These are phyloP conservation scores for Emys orbicularis DNA, from an alignment of 2,797 vertebrate species.

Conservation along the genomic window DNA sequence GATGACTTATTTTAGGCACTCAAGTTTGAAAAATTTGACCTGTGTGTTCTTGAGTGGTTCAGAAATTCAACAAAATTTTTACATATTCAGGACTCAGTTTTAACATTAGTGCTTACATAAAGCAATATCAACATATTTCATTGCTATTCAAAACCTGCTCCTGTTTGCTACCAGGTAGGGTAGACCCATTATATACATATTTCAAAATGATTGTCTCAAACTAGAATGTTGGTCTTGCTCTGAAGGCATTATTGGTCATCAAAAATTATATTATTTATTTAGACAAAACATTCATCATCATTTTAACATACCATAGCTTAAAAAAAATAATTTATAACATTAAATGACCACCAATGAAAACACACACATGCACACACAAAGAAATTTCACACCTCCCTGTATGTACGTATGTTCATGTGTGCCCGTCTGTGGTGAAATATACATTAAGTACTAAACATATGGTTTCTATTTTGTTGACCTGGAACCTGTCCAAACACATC, in stretches of 20 bases:
- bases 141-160: not conserved
- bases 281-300: not conserved
- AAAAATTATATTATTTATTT: not conserved
- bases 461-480: slow-evolving; percentile 73
- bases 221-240: not conserved
- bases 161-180: not conserved
- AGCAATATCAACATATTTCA: not conserved
- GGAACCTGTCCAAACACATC: slow-evolving; percentile 70
- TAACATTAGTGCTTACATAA: slow-evolving; percentile 17
- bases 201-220: slow-evolving; percentile 12
- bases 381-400: slow-evolving; percentile 17
- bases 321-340: not conserved
- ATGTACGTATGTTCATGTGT: slow-evolving; percentile 48
- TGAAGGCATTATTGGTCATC: no score
- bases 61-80: not conserved
- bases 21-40: not conserved
- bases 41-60: not conserved
- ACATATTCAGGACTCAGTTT: not conserved
- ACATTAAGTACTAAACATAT: slow-evolving; percentile 73
- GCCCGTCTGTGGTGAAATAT: slow-evolving; percentile 62
- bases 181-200: not conserved
- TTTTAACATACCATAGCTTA: not conserved
- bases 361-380: not conserved
- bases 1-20: not conserved
- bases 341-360: not conserved